Percentiles rank a stretch among this genome's conserved stretches.
These are phyloP conservation scores for Rhynchotus rufescens DNA, from an alignment of 2,797 vertebrate species.

Conservation along the genomic window DNA sequence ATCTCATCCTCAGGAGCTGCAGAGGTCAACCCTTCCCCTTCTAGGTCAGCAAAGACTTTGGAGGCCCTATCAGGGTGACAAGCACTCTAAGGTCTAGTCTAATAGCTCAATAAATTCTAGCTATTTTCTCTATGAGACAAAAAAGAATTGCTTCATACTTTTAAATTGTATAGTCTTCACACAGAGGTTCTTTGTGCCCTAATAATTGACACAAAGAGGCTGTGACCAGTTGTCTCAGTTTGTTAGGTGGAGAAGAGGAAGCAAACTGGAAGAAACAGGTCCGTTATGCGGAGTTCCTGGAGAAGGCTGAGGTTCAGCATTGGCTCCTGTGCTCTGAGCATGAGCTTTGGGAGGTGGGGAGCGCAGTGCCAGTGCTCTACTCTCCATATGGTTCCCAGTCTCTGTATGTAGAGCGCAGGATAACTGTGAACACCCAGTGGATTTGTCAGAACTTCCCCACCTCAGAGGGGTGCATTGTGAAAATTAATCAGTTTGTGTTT, in stretches of 20 bases:
- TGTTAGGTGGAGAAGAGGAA: background rate
- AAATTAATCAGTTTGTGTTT: slow-evolving; percentile 77
- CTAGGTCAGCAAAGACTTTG: background rate
- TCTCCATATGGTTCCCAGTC: slow-evolving; percentile 52
- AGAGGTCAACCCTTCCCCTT: background rate
- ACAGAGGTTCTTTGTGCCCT: background rate
- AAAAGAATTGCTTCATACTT: background rate
- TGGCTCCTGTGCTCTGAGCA: accelerated
- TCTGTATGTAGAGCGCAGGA: slow-evolving; percentile 3
- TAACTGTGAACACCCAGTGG: slow-evolving; percentile 67
- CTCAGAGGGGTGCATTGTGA: slow-evolving; percentile 74
- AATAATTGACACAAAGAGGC: background rate
- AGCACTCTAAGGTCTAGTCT: background rate
- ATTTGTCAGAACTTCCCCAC: slow-evolving; percentile 72
- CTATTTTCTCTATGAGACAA: background rate
- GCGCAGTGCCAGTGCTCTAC: background rate
- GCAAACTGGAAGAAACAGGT: background rate
- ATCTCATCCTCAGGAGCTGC: background rate
- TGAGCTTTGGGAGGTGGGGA: background rate
- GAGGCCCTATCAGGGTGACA: background rate
- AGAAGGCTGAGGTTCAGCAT: accelerated
- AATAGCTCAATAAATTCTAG: background rate
- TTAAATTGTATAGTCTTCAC: background rate
- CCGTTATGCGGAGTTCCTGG: background rate
- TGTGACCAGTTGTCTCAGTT: background rate